phyloP scores from a whole-genome alignment of 1,140 invertebrate genomes.

The Schlechtendalia chinensis region DNA sequence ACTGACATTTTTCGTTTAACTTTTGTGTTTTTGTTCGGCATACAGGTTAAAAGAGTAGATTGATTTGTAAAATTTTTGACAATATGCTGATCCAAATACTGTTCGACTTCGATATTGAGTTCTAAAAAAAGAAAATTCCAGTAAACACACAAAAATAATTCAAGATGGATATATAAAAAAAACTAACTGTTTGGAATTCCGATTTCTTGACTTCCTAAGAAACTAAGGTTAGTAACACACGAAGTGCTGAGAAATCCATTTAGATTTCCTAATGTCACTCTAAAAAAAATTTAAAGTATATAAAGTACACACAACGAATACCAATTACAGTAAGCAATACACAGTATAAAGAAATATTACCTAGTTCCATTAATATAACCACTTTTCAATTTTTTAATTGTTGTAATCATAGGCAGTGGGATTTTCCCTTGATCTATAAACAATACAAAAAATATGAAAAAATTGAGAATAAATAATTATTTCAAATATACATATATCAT shows the following conservation, averaged over 20 bases:
- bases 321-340: too few species aligned
- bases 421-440: conserved; percentile 86
- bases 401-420: conserved; percentile 90
- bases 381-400: conserved; percentile 96
- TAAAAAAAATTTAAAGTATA: conserved; percentile 54
- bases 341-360: conserved; percentile 54
- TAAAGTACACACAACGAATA: too few species aligned
- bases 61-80: conserved; percentile 74
- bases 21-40: conserved; percentile 55
- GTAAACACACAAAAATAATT: conserved; percentile 30
- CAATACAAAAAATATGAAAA: neutral
- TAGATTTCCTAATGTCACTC: conserved; percentile 86
- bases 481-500: neutral
- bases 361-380: conserved; percentile 96
- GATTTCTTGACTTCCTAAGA: conserved; percentile 86
- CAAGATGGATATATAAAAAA: neutral
- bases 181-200: conserved; percentile 75
- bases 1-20: conserved; percentile 75
- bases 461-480: neutral
- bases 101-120: conserved; percentile 77
- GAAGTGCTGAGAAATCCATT: conserved; percentile 93
- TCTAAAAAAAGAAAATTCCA: conserved; percentile 57
- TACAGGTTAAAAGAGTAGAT: conserved; percentile 65
- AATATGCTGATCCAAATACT: conserved; percentile 84
- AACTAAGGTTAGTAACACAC: conserved; percentile 92